Conservation (phyloP, 2,113 vertebrate genomes). For the Gymnarchus niloticus region DNA sequence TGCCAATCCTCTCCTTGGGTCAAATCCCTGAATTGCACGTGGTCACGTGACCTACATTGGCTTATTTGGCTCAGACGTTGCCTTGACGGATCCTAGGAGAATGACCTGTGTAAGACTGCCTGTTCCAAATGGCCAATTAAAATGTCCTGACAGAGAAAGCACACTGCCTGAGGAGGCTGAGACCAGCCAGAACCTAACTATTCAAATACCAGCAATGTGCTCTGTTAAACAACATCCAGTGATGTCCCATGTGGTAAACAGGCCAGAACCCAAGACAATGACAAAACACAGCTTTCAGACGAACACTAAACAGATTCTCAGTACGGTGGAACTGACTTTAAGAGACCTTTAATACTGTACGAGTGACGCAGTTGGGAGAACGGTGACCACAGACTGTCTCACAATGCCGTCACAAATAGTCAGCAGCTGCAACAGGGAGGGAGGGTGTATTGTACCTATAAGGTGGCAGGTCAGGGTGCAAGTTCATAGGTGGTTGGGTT, state of each 20-base stretch:
- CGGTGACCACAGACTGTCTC: no score
- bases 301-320: background rate
- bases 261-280: background rate
- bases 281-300: background rate
- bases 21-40: background rate
- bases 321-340: background rate
- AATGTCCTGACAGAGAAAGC: background rate
- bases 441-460: no score
- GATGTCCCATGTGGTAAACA: background rate
- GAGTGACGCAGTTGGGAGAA: no score
- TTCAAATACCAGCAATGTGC: background rate
- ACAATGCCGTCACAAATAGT: no score
- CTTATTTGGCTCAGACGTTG: background rate
- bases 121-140: background rate
- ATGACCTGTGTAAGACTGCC: background rate
- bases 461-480: background rate
- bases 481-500: background rate
- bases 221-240: background rate
- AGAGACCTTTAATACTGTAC: background rate
- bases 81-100: background rate
- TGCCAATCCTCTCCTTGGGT: background rate
- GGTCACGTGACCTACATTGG: background rate
- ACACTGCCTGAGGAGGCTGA: background rate
- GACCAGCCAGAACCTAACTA: background rate
- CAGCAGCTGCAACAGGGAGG: no score